These are phyloP conservation scores for Eucidaris tribuloides DNA, from an alignment of 35 echinoderm and acorn worm genomes.

Conservation along the genomic window DNA sequence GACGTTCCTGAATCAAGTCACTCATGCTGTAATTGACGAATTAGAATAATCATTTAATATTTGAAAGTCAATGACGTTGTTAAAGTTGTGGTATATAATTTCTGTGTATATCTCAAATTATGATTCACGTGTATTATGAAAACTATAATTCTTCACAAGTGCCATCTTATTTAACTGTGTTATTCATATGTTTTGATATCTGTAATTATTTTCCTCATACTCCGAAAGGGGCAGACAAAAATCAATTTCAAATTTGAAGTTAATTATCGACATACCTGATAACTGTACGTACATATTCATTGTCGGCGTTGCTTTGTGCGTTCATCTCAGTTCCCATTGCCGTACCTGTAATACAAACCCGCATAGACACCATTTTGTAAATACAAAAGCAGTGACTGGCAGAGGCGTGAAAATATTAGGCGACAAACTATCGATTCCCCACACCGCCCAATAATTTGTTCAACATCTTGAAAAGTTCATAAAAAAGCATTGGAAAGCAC, in stretches of 20 bases:
- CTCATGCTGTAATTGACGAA: constrained; percentile 55
- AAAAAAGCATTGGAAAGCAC: neutral
- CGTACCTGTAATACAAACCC: constrained; percentile 35
- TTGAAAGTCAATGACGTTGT: too few species aligned
- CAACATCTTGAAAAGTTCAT: neutral
- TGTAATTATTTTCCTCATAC: too few species aligned
- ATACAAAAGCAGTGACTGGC: neutral
- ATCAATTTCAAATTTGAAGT: too few species aligned
- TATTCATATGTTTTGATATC: too few species aligned
- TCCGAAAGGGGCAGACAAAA: too few species aligned
- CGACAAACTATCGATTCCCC: too few species aligned
- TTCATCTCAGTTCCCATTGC: constrained; percentile 56
- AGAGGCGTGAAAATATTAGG: neutral
- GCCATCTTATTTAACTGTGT: too few species aligned
- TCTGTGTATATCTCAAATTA: too few species aligned
- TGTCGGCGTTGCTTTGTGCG: constrained; percentile 39
- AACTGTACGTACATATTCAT: constrained; percentile 57
- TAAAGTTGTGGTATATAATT: too few species aligned
- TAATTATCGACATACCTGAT: constrained; percentile 49
- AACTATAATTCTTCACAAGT: too few species aligned
- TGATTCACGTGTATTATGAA: too few species aligned
- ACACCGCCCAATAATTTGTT: too few species aligned
- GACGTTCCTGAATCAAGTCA: constrained; percentile 79
- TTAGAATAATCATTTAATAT: neutral
- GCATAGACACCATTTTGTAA: neutral